Conservation (phyloP, 2,888 invertebrate genomes). For the Artemia sinica region DNA sequence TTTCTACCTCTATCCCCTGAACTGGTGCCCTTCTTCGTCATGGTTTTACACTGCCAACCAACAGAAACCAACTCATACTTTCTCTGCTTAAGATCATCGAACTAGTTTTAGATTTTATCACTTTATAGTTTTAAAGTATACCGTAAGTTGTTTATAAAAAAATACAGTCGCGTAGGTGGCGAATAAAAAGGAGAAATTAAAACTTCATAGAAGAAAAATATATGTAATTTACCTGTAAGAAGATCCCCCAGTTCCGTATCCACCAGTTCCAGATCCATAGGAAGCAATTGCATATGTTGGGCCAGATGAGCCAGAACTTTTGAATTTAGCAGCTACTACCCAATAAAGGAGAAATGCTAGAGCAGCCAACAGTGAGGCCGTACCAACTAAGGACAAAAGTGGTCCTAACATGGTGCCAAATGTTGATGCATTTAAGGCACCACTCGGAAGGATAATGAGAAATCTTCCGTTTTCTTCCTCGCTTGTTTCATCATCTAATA, state of each 20-base stretch:
- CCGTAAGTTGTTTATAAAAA: no score
- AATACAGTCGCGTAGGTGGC: no score
- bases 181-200: no score
- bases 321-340: slow-evolving; percentile 18
- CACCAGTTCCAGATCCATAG: slow-evolving; percentile 3
- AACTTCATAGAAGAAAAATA: no score
- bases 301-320: neutral
- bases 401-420: slow-evolving; percentile 15
- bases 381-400: slow-evolving; percentile 19
- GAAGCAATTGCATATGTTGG: slow-evolving; percentile 6
- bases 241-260: neutral
- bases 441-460: slow-evolving; percentile 19
- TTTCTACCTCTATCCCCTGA: no score
- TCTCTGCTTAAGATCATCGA: no score
- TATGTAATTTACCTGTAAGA: neutral
- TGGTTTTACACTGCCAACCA: no score
- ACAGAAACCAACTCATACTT: no score
- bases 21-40: no score
- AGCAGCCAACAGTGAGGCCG: slow-evolving; percentile 20
- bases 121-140: no score
- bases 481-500: slow-evolving; percentile 7
- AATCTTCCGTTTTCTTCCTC: slow-evolving; percentile 16
- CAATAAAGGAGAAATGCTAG: slow-evolving; percentile 19
- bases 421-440: slow-evolving; percentile 19
- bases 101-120: no score